These are phyloP conservation scores for Dasysyrphus albostriatus DNA, from an alignment of 2,888 invertebrate species.

Conservation along the genomic window DNA sequence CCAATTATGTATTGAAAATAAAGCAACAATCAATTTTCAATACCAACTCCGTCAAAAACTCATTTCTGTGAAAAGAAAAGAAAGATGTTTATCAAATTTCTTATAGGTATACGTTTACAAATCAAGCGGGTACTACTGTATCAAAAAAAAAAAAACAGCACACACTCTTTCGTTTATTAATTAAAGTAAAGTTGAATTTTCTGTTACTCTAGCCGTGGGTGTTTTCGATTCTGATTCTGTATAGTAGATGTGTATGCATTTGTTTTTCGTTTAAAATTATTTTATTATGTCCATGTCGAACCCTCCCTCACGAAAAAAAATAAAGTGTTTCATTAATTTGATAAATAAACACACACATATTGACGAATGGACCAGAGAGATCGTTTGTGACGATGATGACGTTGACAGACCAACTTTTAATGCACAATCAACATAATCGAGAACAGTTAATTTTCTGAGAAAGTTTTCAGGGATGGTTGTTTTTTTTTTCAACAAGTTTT, in stretches of 20 bases:
- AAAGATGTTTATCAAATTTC: too few relatives aligned
- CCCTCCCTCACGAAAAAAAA: constrained; percentile 24
- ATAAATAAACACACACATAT: constrained; percentile 69
- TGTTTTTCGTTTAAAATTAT: constrained; percentile 18
- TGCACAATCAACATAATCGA: constrained; percentile 46
- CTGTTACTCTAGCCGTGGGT: constrained; percentile 11
- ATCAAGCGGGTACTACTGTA: constrained; percentile 1
- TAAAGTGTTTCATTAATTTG: constrained; percentile 63
- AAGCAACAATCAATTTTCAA: too few relatives aligned
- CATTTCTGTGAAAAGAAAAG: too few relatives aligned
- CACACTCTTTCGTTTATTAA: constrained; percentile 10
- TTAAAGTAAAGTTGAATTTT: constrained; percentile 12
- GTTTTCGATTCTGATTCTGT: neutral
- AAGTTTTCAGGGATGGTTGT: constrained; percentile 23
- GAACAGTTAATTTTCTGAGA: constrained; percentile 60
- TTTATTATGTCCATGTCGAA: constrained; percentile 13
- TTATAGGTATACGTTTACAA: neutral
- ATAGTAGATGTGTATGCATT: neutral
- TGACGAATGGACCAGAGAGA: constrained; percentile 31
- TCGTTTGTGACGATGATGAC: neutral
- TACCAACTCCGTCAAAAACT: too few relatives aligned
- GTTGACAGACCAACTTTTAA: constrained; percentile 35
- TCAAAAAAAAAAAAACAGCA: neutral
- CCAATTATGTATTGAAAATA: too few relatives aligned
- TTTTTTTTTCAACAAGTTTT: constrained; percentile 32